Percentiles rank a stretch among this genome's conserved stretches.
These are phyloP conservation scores for Zaprionus lineosus DNA, from an alignment of 2,888 invertebrate species.

Conservation along the genomic window DNA sequence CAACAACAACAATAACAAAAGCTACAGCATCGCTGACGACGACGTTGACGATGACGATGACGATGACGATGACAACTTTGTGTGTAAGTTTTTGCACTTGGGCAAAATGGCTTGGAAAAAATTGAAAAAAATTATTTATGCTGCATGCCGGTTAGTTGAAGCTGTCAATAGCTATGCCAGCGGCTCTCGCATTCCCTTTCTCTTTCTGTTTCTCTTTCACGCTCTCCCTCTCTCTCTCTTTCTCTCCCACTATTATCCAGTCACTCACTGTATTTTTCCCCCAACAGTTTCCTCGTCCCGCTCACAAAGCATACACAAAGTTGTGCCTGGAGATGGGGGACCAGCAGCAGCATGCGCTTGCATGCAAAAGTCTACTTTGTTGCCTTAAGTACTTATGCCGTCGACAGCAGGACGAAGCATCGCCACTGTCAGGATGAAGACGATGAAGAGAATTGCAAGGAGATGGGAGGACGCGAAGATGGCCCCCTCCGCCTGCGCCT, in stretches of 20 bases:
- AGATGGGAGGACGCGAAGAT: neutral
- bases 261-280: too few relatives aligned
- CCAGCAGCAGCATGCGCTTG: constrained; percentile 73
- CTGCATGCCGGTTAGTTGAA: constrained; percentile 58
- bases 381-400: constrained; percentile 75
- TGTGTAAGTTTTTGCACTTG: constrained; percentile 53
- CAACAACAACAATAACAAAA: too few relatives aligned
- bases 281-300: neutral
- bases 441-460: neutral
- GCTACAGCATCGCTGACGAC: too few relatives aligned
- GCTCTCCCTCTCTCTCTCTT: neutral
- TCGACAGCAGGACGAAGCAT: constrained; percentile 43
- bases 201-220: neutral
- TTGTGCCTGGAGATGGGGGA: too few relatives aligned
- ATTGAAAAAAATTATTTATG: constrained; percentile 75
- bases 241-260: neutral
- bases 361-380: constrained; percentile 75
- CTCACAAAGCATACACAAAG: constrained; percentile 54
- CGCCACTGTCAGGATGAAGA: constrained; percentile 19
- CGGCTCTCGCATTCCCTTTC: neutral
- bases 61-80: constrained; percentile 60
- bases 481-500: constrained; percentile 35
- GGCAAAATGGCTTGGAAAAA: constrained; percentile 71
- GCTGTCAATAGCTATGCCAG: constrained; percentile 65
- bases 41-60: constrained; percentile 16